Evolutionary conservation across 2,888 invertebrate genomes (phyloP).

Genomic region (Polymixis flavicincta): DNA sequence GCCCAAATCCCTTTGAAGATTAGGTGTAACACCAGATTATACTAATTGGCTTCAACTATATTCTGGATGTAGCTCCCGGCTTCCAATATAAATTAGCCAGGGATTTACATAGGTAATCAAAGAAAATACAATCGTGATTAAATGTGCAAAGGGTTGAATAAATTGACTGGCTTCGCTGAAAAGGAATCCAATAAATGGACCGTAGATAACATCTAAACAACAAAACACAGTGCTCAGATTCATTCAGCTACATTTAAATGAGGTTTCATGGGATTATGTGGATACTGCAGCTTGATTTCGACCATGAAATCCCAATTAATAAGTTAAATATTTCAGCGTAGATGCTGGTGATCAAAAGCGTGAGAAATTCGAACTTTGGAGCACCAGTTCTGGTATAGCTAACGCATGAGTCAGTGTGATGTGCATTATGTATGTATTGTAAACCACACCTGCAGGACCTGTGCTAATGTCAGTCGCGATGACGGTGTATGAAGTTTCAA

Average conservation of each 20-base stretch:
- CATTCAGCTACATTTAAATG: slow-evolving; percentile 66
- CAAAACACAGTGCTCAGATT: slow-evolving; percentile 73
- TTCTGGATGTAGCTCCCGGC: slow-evolving; percentile 17
- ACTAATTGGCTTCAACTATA: slow-evolving; percentile 47
- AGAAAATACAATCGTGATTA: slow-evolving; percentile 39
- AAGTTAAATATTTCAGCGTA: slow-evolving; percentile 56
- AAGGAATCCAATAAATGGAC: slow-evolving; percentile 33
- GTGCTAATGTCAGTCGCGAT: slow-evolving; percentile 76
- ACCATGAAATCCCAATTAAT: slow-evolving; percentile 72
- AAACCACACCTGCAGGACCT: slow-evolving; percentile 75
- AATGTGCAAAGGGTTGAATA: slow-evolving; percentile 50
- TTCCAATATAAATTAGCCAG: slow-evolving; percentile 47
- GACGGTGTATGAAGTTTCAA: slow-evolving; percentile 69
- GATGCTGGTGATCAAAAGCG: slow-evolving; percentile 65
- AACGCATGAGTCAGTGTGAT: slow-evolving; percentile 72
- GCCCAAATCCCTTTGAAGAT: slow-evolving; percentile 58
- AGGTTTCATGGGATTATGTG: slow-evolving; percentile 67
- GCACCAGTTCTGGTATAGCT: slow-evolving; percentile 67
- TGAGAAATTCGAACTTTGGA: slow-evolving; percentile 59
- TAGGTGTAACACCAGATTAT: slow-evolving; percentile 48
- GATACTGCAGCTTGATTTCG: slow-evolving; percentile 55
- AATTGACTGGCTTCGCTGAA: slow-evolving; percentile 43
- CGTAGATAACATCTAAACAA: slow-evolving; percentile 48
- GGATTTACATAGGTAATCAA: slow-evolving; percentile 54
- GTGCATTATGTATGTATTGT: slow-evolving; percentile 76